Conservation (phyloP, 1,140 invertebrate genomes). For the Anastatus disparis region DNA sequence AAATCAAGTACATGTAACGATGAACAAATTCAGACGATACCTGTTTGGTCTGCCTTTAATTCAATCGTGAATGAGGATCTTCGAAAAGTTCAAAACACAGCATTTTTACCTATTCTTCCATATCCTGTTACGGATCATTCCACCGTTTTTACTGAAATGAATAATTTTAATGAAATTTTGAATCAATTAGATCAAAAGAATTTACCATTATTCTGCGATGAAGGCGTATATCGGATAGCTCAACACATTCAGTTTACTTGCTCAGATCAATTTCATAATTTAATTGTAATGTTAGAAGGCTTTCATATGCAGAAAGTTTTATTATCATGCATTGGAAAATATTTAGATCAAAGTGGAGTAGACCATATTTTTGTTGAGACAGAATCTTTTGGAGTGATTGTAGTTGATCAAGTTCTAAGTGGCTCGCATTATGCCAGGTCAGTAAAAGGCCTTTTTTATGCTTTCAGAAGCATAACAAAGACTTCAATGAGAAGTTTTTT, state of each 20-base stretch:
- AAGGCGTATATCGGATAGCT: slow-evolving; percentile 31
- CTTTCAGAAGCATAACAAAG: slow-evolving; percentile 14
- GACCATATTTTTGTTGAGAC: not conserved
- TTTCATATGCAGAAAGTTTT: slow-evolving; percentile 9
- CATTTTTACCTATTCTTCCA: slow-evolving; percentile 33
- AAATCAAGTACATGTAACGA: too few species aligned
- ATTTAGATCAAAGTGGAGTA: not conserved
- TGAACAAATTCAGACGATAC: not conserved
- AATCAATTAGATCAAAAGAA: slow-evolving; percentile 32
- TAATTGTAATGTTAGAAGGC: not conserved
- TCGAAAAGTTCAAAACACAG: not conserved
- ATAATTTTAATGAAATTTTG: slow-evolving; percentile 28
- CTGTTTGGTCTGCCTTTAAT: slow-evolving; percentile 31
- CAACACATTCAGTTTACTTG: slow-evolving; percentile 3
- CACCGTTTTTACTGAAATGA: slow-evolving; percentile 30
- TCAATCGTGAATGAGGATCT: slow-evolving; percentile 11
- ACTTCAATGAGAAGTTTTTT: slow-evolving; percentile 26
- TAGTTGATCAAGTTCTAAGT: slow-evolving; percentile 25
- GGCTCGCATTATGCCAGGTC: slow-evolving; percentile 26
- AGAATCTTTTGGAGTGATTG: slow-evolving; percentile 8
- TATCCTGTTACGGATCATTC: slow-evolving; percentile 25
- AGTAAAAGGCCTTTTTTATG: slow-evolving; percentile 22
- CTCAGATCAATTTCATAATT: not conserved
- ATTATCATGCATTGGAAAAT: slow-evolving; percentile 5
- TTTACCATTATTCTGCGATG: slow-evolving; percentile 26